These are phyloP conservation scores for Crambe crambe DNA, from an alignment of 37 sponge, comb jelly and placozoan species.

Conservation along the genomic window DNA sequence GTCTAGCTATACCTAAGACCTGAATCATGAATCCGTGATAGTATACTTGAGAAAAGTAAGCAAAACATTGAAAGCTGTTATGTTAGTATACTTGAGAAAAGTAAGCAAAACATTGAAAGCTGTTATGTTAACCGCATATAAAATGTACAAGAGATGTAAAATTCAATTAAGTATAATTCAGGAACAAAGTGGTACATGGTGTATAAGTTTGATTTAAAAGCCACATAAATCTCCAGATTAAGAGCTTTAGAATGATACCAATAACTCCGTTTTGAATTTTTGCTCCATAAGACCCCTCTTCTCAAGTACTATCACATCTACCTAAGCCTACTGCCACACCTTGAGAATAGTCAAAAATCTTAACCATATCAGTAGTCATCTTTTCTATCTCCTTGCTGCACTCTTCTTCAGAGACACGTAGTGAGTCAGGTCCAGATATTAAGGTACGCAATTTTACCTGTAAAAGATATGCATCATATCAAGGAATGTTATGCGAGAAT, in stretches of 20 bases:
- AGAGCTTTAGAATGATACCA: too few relatives aligned
- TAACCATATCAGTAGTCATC: conserved; percentile 58
- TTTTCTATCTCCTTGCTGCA: conserved; percentile 43
- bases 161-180: neutral
- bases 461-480: neutral
- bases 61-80: neutral
- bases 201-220: too few relatives aligned
- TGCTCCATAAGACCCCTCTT: too few relatives aligned
- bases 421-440: conserved; percentile 3
- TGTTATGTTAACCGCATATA: neutral
- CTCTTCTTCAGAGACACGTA: conserved; percentile 31
- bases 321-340: conserved; percentile 34
- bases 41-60: neutral
- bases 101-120: neutral
- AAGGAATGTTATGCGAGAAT: too few relatives aligned
- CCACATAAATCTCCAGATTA: too few relatives aligned
- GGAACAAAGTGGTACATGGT: too few relatives aligned
- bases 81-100: neutral
- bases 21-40: too few relatives aligned
- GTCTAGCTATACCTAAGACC: too few relatives aligned
- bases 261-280: too few relatives aligned
- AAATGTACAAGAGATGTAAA: too few relatives aligned
- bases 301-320: too few relatives aligned
- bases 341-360: conserved; percentile 65
- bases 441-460: neutral